A percentile compares a stretch with the other conserved stretches of the same genome.
phyloP scores from a whole-genome alignment of 2,113 vertebrate genomes.

The Colinus virginianus region DNA sequence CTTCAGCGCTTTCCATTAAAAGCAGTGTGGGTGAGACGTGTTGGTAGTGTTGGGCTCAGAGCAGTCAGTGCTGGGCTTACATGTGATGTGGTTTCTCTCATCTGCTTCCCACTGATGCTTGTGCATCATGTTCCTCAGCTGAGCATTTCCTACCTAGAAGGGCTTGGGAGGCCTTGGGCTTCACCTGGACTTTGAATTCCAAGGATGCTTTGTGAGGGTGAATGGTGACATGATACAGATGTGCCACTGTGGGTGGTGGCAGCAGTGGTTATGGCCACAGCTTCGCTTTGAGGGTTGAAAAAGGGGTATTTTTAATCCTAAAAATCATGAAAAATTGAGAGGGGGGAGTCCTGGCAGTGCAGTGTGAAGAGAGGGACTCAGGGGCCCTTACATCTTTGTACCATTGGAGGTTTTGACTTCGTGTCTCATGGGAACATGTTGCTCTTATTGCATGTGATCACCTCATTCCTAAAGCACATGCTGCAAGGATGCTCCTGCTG shows the following conservation, averaged over 20 bases:
- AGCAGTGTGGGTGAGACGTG: background rate
- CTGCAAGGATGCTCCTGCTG: conserved; percentile 41
- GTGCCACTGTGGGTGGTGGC: background rate
- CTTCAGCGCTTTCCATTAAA: background rate
- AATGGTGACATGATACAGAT: accelerated
- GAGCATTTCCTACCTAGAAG: background rate
- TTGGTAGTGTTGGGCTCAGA: background rate
- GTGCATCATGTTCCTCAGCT: background rate
- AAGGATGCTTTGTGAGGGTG: background rate
- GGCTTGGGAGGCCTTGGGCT: background rate
- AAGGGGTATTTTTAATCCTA: background rate
- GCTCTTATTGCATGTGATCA: conserved; percentile 26
- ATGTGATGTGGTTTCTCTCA: background rate
- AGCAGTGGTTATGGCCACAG: background rate
- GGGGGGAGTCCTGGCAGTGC: background rate
- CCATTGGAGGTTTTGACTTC: background rate
- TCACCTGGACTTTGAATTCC: background rate
- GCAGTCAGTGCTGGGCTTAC: background rate
- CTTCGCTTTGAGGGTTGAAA: background rate
- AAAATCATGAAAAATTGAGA: background rate
- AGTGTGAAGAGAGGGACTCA: background rate
- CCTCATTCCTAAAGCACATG: conserved; percentile 57
- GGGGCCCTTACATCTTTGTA: background rate
- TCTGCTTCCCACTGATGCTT: background rate
- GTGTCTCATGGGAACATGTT: background rate